A percentile compares a stretch with the other conserved stretches of the same genome.
Conservation (phyloP, 2,113 vertebrate genomes). For the Corynorhinus townsendii region DNA sequence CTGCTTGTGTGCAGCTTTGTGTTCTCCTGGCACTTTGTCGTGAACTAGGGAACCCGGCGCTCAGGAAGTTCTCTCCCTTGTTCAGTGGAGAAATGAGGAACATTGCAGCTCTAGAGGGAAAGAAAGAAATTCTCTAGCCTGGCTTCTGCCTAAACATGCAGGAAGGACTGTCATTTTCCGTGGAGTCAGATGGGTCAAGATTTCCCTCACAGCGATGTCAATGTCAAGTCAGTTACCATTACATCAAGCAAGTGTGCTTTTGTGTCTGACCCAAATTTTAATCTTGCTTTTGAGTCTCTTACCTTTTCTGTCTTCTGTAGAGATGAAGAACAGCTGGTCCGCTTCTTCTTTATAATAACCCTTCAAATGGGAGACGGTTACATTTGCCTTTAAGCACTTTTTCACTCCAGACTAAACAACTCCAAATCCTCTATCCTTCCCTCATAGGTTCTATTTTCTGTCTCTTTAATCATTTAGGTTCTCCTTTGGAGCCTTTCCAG, state of each 20-base stretch:
- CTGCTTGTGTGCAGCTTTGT: neutral
- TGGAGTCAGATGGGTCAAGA: neutral
- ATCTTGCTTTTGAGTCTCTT: slow-evolving; percentile 32
- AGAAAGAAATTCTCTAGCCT: neutral
- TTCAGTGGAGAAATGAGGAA: neutral
- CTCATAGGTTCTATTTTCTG: slow-evolving; percentile 61
- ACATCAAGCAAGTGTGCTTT: neutral
- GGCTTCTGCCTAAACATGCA: neutral
- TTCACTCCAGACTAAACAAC: slow-evolving; percentile 74
- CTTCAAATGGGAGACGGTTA: slow-evolving; percentile 52
- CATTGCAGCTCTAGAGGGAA: neutral
- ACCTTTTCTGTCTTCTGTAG: slow-evolving; percentile 22
- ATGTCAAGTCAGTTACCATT: neutral
- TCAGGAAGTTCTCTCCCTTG: neutral
- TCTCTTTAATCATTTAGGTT: slow-evolving; percentile 69
- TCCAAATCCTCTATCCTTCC: slow-evolving; percentile 63
- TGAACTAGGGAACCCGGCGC: neutral
- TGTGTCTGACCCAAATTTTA: neutral
- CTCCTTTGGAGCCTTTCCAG: slow-evolving; percentile 60
- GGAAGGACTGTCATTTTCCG: neutral
- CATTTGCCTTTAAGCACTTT: slow-evolving; percentile 51
- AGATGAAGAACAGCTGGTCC: slow-evolving; percentile 62
- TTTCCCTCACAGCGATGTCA: neutral
- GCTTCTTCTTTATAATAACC: slow-evolving; percentile 58
- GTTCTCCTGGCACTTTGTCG: neutral